A percentile compares a stretch with the other conserved stretches of the same genome.
These are phyloP conservation scores for Danionella cerebrum DNA, from an alignment of 2,113 vertebrate genomes.

Conservation along the genomic window DNA sequence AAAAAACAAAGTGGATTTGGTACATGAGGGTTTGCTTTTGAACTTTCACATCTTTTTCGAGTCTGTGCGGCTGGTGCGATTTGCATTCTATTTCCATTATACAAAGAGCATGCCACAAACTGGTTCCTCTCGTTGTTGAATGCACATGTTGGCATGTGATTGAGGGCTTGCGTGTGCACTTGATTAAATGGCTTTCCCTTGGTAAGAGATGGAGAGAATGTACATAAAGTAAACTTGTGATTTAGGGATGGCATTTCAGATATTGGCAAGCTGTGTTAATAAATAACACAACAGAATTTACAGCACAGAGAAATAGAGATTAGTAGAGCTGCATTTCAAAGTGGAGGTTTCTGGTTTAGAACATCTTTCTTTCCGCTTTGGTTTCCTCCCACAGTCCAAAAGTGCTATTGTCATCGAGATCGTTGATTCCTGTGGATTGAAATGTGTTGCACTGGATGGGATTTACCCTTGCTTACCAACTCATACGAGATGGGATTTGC, in stretches of 20 bases:
- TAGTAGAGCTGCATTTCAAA: too few species aligned
- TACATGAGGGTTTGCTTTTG: neutral
- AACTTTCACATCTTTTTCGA: neutral
- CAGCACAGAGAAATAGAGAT: too few species aligned
- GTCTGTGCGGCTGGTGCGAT: neutral
- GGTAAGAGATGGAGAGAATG: neutral
- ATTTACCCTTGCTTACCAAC: too few species aligned
- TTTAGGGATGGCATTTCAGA: neutral
- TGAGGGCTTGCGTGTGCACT: neutral
- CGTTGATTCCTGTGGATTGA: too few species aligned
- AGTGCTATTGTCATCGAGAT: too few species aligned
- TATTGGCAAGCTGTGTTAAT: neutral
- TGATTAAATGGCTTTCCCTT: neutral
- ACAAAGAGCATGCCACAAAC: neutral
- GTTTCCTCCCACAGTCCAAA: too few species aligned
- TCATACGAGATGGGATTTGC: too few species aligned
- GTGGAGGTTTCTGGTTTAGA: too few species aligned
- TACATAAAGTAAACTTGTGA: neutral
- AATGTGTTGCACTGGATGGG: too few species aligned
- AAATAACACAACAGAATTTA: neutral
- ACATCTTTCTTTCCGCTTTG: too few species aligned
- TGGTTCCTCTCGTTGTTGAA: neutral
- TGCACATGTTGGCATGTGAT: neutral
- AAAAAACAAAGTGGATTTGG: neutral
- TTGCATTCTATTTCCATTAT: constrained; percentile 7